Evolutionary conservation across 2,113 vertebrate genomes (phyloP).

Genomic region (Gorsachius goisagi): DNA sequence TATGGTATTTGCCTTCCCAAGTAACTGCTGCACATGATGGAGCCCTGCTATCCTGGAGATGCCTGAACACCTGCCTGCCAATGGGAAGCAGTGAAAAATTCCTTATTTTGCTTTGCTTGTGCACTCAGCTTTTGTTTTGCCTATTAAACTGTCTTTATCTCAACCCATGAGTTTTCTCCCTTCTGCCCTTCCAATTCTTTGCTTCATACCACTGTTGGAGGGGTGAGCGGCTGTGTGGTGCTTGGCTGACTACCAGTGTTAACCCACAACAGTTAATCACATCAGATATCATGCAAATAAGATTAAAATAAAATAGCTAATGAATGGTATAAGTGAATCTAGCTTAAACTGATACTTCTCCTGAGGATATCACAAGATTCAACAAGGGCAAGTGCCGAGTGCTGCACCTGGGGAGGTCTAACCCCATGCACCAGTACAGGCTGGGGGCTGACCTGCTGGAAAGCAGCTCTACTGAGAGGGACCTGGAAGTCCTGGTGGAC

Average conservation of each 20-base stretch:
- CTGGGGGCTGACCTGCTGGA: too few relatives aligned
- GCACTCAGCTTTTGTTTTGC: background rate
- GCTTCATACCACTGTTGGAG: fast-evolving
- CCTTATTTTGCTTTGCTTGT: background rate
- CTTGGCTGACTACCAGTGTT: background rate
- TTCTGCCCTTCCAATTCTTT: background rate
- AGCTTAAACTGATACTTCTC: background rate
- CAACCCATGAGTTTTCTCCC: background rate
- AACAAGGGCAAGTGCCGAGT: too few relatives aligned
- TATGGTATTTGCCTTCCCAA: background rate
- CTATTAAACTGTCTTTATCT: background rate
- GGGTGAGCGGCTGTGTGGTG: background rate
- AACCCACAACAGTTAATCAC: background rate
- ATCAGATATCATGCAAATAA: background rate
- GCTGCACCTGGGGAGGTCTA: too few relatives aligned
- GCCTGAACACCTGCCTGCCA: background rate
- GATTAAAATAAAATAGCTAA: background rate
- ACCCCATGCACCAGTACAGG: too few relatives aligned
- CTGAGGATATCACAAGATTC: background rate
- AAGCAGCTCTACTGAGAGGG: too few relatives aligned
- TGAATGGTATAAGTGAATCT: background rate
- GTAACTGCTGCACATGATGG: fast-evolving
- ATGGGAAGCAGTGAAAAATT: background rate
- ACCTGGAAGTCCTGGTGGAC: too few relatives aligned
- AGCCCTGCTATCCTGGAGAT: background rate